Conservation (phyloP, 92 coral and sea anemone species). For the Palythoa heliodiscus region DNA sequence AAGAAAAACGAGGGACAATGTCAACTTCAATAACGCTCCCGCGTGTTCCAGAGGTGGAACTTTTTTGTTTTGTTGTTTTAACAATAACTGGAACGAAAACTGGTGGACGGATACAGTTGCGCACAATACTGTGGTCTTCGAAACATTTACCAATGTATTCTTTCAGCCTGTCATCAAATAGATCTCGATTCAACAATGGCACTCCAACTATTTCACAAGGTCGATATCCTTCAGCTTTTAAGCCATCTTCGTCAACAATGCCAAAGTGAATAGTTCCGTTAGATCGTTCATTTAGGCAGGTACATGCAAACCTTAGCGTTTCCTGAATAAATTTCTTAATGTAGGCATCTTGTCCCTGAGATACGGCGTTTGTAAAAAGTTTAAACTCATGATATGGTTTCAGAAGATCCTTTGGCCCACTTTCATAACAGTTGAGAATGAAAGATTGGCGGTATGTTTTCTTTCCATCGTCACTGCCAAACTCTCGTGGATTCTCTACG, state of each 20-base stretch:
- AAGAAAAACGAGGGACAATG: slow-evolving; percentile 46
- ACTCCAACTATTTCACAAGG: slow-evolving; percentile 50
- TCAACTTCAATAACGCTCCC: slow-evolving; percentile 54
- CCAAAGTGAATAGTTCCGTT: slow-evolving; percentile 68
- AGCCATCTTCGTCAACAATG: slow-evolving; percentile 40
- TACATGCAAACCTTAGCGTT: slow-evolving; percentile 54
- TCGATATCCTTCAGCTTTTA: slow-evolving; percentile 12
- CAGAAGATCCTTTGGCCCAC: slow-evolving; percentile 49
- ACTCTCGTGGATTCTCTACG: slow-evolving; percentile 19
- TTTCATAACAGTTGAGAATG: slow-evolving; percentile 38
- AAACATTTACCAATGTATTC: slow-evolving; percentile 55
- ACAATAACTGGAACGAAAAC: slow-evolving; percentile 46
- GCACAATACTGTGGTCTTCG: slow-evolving; percentile 48
- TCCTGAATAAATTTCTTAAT: slow-evolving; percentile 46
- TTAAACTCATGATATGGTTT: slow-evolving; percentile 51
- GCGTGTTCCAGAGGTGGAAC: neutral
- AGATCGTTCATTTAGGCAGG: slow-evolving; percentile 52
- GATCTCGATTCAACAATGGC: neutral
- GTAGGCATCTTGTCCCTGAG: slow-evolving; percentile 9
- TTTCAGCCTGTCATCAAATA: slow-evolving; percentile 43
- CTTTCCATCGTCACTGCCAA: neutral
- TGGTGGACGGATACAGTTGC: slow-evolving; percentile 53
- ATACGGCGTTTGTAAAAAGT: slow-evolving; percentile 13
- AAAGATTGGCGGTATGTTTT: neutral
- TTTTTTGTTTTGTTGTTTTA: neutral